These are phyloP conservation scores for Phymastichus coffea DNA, from an alignment of 1,140 invertebrate species.

Conservation along the genomic window DNA sequence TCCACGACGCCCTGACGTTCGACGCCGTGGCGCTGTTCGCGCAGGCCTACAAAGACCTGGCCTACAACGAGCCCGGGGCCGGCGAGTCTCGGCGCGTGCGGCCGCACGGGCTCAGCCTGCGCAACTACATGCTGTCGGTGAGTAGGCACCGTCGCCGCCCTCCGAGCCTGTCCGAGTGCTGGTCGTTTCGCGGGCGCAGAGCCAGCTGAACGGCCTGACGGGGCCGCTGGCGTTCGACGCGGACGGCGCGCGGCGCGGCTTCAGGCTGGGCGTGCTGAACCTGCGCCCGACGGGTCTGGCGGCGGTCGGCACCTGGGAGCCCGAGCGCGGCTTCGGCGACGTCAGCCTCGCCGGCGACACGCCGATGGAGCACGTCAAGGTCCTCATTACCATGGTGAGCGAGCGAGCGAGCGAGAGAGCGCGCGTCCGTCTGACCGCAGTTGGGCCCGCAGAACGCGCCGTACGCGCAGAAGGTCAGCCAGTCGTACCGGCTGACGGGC, in stretches of 20 bases:
- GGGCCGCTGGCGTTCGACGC: slow-evolving; percentile 80
- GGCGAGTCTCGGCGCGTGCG: slow-evolving; percentile 37
- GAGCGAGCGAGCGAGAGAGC: not conserved
- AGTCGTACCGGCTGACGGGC: slow-evolving; percentile 64
- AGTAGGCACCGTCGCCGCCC: slow-evolving; percentile 3
- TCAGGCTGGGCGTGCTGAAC: slow-evolving; percentile 76
- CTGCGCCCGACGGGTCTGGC: slow-evolving; percentile 64
- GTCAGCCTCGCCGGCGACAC: slow-evolving; percentile 58
- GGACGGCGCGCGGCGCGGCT: slow-evolving; percentile 75
- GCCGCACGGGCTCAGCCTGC: slow-evolving; percentile 75
- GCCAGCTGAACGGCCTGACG: slow-evolving; percentile 64
- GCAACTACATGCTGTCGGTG: slow-evolving; percentile 81
- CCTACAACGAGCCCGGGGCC: not conserved
- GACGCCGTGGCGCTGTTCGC: slow-evolving; percentile 90
- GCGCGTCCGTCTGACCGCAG: slow-evolving; percentile 30
- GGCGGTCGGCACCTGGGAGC: slow-evolving; percentile 73
- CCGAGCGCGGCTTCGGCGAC: slow-evolving; percentile 47
- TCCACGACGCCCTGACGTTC: slow-evolving; percentile 89
- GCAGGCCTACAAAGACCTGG: slow-evolving; percentile 81
- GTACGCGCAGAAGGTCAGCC: slow-evolving; percentile 80
- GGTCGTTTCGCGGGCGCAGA: slow-evolving; percentile 14
- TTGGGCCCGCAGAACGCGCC: slow-evolving; percentile 68
- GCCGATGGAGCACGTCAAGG: slow-evolving; percentile 77
- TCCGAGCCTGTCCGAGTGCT: not conserved
- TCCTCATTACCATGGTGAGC: slow-evolving; percentile 78